These are phyloP conservation scores for Zeugodacus cucurbitae DNA, from an alignment of 1,140 invertebrate species.

Conservation along the genomic window DNA sequence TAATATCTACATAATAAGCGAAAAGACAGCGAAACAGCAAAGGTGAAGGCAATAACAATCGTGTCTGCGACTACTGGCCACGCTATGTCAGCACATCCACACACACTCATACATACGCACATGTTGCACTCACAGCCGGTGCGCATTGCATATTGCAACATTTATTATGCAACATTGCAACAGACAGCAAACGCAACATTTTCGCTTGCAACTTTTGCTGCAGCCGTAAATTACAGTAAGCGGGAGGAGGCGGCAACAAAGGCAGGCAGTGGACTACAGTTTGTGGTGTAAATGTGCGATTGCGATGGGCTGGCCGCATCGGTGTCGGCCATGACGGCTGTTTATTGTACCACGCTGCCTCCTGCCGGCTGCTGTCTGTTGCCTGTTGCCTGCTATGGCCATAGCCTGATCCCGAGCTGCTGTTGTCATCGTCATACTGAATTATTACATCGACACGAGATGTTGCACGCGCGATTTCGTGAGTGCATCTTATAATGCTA, in stretches of 20 bases:
- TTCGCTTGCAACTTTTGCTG: constrained; percentile 31
- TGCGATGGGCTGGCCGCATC: background rate
- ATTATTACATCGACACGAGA: constrained; percentile 60
- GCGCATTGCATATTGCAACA: constrained; percentile 23
- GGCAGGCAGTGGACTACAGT: background rate
- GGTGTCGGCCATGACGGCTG: background rate
- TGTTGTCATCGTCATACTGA: constrained; percentile 48
- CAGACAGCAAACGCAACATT: constrained; percentile 2
- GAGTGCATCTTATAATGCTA: constrained; percentile 66
- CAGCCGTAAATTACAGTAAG: background rate
- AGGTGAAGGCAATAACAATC: constrained; percentile 33
- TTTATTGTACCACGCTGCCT: background rate
- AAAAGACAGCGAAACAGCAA: background rate
- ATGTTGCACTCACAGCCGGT: background rate
- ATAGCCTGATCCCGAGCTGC: background rate
- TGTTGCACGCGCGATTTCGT: constrained; percentile 62
- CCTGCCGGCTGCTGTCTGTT: background rate
- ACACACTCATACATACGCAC: background rate
- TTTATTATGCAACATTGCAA: constrained; percentile 36
- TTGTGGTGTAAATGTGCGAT: background rate
- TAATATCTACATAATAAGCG: background rate
- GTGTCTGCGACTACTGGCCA: constrained; percentile 21
- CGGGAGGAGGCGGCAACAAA: background rate
- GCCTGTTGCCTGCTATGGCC: background rate
- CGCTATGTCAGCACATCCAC: background rate